Percentiles rank a stretch among this genome's conserved stretches.
Evolutionary conservation across 2,888 invertebrate species (phyloP).

Genomic region (Dryococelus australis): DNA sequence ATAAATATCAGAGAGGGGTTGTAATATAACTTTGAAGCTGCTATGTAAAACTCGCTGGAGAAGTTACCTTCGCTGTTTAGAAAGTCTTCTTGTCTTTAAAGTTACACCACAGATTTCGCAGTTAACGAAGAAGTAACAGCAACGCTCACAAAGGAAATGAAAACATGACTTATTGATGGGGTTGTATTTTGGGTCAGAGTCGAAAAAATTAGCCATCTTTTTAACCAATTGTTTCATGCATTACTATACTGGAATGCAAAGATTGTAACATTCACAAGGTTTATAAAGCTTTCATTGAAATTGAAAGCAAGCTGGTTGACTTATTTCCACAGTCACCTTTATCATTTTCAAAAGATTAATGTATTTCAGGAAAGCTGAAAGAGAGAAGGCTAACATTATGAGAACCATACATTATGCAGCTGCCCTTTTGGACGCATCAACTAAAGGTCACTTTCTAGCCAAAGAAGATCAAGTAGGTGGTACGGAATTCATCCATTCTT

Average conservation of each 20-base stretch:
- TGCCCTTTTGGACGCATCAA: slow-evolving; percentile 30
- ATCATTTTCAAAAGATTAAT: slow-evolving; percentile 21
- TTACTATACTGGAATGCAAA: slow-evolving; percentile 40
- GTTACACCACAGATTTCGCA: slow-evolving; percentile 38
- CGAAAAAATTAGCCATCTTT: slow-evolving; percentile 36
- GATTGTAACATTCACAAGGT: slow-evolving; percentile 38
- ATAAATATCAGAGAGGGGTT: background rate
- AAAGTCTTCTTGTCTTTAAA: slow-evolving; percentile 40
- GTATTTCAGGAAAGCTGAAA: background rate
- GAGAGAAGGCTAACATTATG: slow-evolving; percentile 5
- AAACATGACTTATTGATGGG: slow-evolving; percentile 41
- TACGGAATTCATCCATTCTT: slow-evolving; percentile 22
- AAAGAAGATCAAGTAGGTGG: slow-evolving; percentile 31
- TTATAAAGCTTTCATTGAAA: slow-evolving; percentile 29
- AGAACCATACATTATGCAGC: slow-evolving; percentile 34
- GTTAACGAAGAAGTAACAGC: slow-evolving; percentile 39
- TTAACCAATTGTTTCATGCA: slow-evolving; percentile 40
- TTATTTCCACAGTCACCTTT: slow-evolving; percentile 19
- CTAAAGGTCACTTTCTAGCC: slow-evolving; percentile 32
- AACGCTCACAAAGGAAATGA: slow-evolving; percentile 31
- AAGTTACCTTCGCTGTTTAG: slow-evolving; percentile 38
- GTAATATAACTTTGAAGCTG: slow-evolving; percentile 39
- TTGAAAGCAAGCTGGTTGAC: slow-evolving; percentile 24
- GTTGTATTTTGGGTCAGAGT: slow-evolving; percentile 42
- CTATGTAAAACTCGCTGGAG: slow-evolving; percentile 43